Evolutionary conservation across 2,888 invertebrate species (phyloP).

Genomic region (Antheraea yamamai): DNA sequence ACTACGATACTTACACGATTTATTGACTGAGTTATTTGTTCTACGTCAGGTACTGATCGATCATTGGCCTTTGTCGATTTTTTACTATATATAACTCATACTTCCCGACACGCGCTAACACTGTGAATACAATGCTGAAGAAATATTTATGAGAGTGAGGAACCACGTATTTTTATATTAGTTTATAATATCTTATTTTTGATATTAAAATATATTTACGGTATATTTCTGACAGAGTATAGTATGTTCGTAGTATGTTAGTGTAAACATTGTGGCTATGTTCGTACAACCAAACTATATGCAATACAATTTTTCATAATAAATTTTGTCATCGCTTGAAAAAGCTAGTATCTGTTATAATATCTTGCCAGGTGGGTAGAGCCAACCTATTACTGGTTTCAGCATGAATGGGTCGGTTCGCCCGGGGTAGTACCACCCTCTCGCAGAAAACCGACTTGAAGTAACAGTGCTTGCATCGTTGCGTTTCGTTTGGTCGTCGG

Average conservation of each 20-base stretch:
- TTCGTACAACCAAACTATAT: background rate
- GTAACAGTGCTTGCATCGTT: too few species aligned
- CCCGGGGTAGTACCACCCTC: too few species aligned
- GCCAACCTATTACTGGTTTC: too few species aligned
- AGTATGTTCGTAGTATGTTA: background rate
- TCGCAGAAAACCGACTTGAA: too few species aligned
- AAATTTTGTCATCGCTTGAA: background rate
- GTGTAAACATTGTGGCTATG: background rate
- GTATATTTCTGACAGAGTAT: background rate
- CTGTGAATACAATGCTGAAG: constrained; percentile 4
- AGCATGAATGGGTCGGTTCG: too few species aligned
- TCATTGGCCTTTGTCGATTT: constrained; percentile 61
- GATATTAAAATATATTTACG: background rate
- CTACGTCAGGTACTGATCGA: constrained; percentile 76
- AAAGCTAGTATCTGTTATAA: background rate
- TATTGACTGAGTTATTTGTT: constrained; percentile 71
- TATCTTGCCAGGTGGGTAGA: too few species aligned
- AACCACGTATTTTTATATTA: constrained; percentile 4
- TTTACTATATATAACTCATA: constrained; percentile 53
- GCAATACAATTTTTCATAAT: background rate
- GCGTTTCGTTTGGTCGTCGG: too few species aligned
- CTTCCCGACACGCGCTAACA: constrained; percentile 41
- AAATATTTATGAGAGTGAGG: background rate
- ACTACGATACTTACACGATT: constrained; percentile 58
- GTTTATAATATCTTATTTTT: background rate